phyloP scores from a whole-genome alignment of 1,140 invertebrate species.

The Drosophila baimaii region DNA sequence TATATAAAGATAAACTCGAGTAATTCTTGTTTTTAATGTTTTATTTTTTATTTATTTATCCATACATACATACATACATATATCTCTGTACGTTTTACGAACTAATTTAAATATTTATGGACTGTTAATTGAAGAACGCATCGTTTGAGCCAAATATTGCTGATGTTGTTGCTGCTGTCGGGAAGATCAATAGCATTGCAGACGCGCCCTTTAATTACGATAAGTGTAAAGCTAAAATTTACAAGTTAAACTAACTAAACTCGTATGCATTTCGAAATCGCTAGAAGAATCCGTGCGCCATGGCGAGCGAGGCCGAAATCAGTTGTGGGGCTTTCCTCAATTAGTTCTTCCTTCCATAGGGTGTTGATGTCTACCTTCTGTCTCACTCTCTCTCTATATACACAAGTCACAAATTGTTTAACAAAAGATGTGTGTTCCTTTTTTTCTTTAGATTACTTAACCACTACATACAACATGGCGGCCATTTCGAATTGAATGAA shows the following conservation, averaged over 20 bases:
- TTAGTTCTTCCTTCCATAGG: conserved; percentile 51
- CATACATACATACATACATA: conserved; percentile 54
- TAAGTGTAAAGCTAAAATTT: conserved; percentile 80
- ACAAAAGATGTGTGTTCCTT: conserved; percentile 50
- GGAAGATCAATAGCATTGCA: conserved; percentile 1
- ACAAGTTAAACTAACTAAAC: conserved; percentile 80
- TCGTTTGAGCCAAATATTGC: conserved; percentile 29
- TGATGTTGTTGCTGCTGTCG: conserved; percentile 30
- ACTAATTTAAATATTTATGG: conserved; percentile 82
- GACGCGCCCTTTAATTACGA: conserved; percentile 67
- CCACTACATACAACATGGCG: conserved; percentile 78
- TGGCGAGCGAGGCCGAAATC: conserved; percentile 48
- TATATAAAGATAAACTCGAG: too few species aligned
- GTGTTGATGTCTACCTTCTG: conserved; percentile 36
- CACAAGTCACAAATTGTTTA: conserved; percentile 78
- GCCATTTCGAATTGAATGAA: conserved; percentile 43
- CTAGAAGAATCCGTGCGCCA: conserved; percentile 61
- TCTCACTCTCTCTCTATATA: conserved; percentile 72
- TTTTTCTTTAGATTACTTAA: conserved; percentile 60
- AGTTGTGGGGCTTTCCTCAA: conserved; percentile 47
- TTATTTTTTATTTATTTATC: conserved; percentile 69
- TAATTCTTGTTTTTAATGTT: conserved; percentile 7
- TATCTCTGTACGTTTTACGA: conserved; percentile 71
- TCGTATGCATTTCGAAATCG: conserved; percentile 74
- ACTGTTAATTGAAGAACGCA: conserved; percentile 75